phyloP scores from a whole-genome alignment of 1,140 invertebrate genomes.

The Drosophila tsacasi region DNA sequence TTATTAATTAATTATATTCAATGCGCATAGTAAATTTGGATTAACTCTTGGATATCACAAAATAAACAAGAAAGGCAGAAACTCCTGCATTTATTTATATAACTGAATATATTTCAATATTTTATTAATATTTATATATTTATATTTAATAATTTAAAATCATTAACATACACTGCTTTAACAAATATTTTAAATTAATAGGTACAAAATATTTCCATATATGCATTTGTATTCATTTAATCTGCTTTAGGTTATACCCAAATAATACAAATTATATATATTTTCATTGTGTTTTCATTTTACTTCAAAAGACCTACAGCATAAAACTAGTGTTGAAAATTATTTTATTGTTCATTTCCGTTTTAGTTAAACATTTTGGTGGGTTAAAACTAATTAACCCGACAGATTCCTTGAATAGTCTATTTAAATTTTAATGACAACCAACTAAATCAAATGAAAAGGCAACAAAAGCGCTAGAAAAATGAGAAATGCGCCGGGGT shows the following conservation, averaged over 20 bases:
- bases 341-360: not conserved
- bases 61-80: not conserved
- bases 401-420: constrained; percentile 12
- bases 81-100: not conserved
- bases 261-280: not conserved
- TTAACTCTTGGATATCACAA: not conserved
- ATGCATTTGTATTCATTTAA: not conserved
- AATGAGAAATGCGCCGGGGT: constrained; percentile 27
- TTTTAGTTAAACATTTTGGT: not conserved
- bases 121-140: too few species aligned
- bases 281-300: not conserved
- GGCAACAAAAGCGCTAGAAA: constrained; percentile 11
- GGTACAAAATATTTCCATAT: too few species aligned
- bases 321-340: not conserved
- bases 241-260: too few species aligned
- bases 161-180: not conserved
- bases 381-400: not conserved
- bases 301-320: not conserved
- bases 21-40: not conserved
- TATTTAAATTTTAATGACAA: constrained; percentile 35
- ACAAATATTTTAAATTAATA: not conserved
- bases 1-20: too few species aligned
- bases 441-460: constrained; percentile 27
- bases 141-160: not conserved
- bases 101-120: too few species aligned